Base-by-base conservation (phyloP, 2,888 invertebrate genomes). In the Drosophila prolongata region DNA sequence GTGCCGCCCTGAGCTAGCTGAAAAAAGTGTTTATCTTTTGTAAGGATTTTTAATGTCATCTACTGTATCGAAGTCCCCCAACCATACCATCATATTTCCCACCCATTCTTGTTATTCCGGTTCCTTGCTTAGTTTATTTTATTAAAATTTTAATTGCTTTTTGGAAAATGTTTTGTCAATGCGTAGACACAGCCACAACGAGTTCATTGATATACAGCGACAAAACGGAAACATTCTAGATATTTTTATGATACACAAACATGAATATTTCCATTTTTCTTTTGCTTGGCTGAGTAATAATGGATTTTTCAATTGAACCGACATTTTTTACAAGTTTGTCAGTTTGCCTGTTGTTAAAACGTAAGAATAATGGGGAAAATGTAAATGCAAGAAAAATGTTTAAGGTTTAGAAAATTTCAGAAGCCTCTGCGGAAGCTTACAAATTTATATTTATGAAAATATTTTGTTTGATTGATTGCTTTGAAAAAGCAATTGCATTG, bases 81-180 rank as follows among this genome's bases (percentile, higher is more conserved):
- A 24, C 14, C 40, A 37, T 34, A 38, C 40, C 35, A 35, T 40
- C 50, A 30, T 55, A 42, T 62, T 37, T 35, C 27, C n/a, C 14
- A 37, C 14, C 53, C 30, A 27, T 24, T 37, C 52, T 60, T 42
- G 50, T 37, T 44, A 56, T 57, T 47, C 40, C 27, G 35, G 11
- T 40, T 49, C 67, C 49, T 35, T 69, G 47, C 47, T 66, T 30
- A 58, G 65, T 66, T 76, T 76, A 59, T 80, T 72, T 61, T 71
- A 61, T 64, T 67, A 69, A 62, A 74, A 76, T 80, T 78, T 76
- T 70, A 76, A 80, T 80, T 80, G 74, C 64, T 76, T 76, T 71
- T 74, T 30, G 16, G 43, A 52, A 76, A 72, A 59, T 76, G 37
- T 55, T 66, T 61, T 73, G 64, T 47, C 70, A 71, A 62, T 62